Percentiles rank a stretch among this genome's conserved stretches.
Evolutionary conservation across 2,797 vertebrate species (phyloP).

Genomic region (Myotis daubentonii): DNA sequence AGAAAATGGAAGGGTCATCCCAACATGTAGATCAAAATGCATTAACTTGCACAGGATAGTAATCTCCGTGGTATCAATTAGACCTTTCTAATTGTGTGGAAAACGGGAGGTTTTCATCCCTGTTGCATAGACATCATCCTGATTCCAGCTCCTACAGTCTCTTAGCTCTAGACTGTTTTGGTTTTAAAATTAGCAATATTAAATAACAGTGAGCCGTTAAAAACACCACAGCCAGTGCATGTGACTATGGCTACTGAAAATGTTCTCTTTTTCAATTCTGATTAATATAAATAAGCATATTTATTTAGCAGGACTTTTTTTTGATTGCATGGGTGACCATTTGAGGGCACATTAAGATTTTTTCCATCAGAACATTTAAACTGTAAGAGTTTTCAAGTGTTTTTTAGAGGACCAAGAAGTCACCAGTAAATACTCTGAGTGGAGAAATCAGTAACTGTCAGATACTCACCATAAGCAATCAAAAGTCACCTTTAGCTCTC

Average conservation of each 20-base stretch:
- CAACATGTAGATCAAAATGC: not conserved
- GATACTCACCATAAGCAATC: not conserved
- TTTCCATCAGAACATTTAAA: not conserved
- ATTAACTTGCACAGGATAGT: not conserved
- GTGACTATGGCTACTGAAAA: not conserved
- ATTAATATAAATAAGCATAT: not conserved
- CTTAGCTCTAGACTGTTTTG: not conserved
- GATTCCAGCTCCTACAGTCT: not conserved
- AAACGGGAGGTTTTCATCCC: not conserved
- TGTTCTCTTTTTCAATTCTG: not conserved
- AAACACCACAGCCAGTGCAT: not conserved
- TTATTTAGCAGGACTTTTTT: not conserved
- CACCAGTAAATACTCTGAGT: not conserved
- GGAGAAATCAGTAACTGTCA: not conserved
- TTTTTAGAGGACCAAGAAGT: not conserved
- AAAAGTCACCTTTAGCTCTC: not conserved
- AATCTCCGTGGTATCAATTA: not conserved
- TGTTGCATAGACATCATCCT: not conserved
- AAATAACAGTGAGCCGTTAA: not conserved
- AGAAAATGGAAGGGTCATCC: not conserved
- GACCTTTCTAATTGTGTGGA: not conserved
- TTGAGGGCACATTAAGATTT: not conserved
- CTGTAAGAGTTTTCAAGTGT: not conserved
- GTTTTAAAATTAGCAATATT: slow-evolving; percentile 19
- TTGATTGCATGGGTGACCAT: not conserved